Evolutionary conservation across 2,888 invertebrate species (phyloP).

Genomic region (Oeneis ivallda): DNA sequence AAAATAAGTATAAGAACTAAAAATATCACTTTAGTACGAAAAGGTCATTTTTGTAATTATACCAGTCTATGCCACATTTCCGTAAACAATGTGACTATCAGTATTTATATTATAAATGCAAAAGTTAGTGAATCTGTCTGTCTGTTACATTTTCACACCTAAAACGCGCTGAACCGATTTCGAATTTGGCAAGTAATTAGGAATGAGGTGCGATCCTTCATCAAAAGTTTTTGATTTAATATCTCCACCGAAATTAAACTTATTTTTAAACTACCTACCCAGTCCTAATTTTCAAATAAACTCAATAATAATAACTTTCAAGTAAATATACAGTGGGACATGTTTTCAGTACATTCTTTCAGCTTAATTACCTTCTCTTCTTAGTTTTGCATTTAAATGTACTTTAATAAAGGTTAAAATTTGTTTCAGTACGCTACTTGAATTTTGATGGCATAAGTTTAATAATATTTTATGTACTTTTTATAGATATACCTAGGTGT

Average conservation of each 20-base stretch:
- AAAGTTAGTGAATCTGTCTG: neutral
- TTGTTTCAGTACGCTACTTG: constrained; percentile 55
- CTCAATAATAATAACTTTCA: too few species aligned
- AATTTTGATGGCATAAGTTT: constrained; percentile 41
- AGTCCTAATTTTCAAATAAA: constrained; percentile 19
- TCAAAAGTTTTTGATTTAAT: neutral
- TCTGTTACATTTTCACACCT: neutral
- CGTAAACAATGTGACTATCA: neutral
- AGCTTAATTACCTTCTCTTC: constrained; percentile 62
- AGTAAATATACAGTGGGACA: constrained; percentile 41
- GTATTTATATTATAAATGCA: neutral
- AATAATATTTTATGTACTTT: neutral
- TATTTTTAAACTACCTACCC: neutral
- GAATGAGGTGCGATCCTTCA: neutral
- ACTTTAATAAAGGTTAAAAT: constrained; percentile 66
- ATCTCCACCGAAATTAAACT: neutral
- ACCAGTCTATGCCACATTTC: neutral
- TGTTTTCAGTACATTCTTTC: constrained; percentile 66
- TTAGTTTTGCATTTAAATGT: constrained; percentile 78
- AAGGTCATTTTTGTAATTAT: neutral
- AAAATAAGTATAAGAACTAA: neutral
- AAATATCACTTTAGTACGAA: neutral
- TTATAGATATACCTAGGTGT: too few species aligned
- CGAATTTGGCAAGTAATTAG: neutral
- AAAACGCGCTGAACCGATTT: too few species aligned